Base-by-base conservation (phyloP, 2,797 vertebrate species). In the Diplodus sargus region DNA sequence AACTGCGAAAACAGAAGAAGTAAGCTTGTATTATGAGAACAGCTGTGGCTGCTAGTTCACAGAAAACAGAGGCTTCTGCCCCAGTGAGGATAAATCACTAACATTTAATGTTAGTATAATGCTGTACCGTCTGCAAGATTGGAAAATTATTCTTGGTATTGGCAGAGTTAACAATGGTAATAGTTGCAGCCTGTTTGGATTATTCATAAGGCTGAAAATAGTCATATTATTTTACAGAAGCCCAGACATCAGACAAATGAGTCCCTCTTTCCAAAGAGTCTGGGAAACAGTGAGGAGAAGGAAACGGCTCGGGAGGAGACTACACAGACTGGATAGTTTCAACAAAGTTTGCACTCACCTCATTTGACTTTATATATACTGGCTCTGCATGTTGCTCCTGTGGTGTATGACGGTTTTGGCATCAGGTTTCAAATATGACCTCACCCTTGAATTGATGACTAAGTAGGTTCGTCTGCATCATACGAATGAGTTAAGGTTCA, bases 211-310 rank as follows among this genome's bases (percentile, higher is more conserved):
- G 23, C 75, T 88, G 61, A 87, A 88, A 83, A 87, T 82, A 78
- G 81, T 56, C 72, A 16, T 85, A 85, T 92, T 88, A 86, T 90
- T 90, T 89, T 81, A 85, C 87, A 82, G 66, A 47, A 84, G 74
- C 72, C 86, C 74, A 90, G 87, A 90, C 88, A 78, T 80, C 12
- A 77, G 77, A 91, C 73, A 88, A 91, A 88, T 86, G 84, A 83
- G 81, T 68, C 79, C 64, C 64, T 89, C 77, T 91, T 91, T 92
- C 87, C 87, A 81, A 68, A 15, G 56, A 78, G 87, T 91, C 90
- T 90, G 86, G 83, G 81, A 83, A 88, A 82, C 56, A 14, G 67
- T 52, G 75, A 48, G 77, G 42, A 83, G 82, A 84, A 74, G 79
- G 75, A 90, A 91, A 87, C 58, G 60, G 64, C 22, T 66, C 47